Conservation (phyloP, 2,797 vertebrate species). For the Lepus townsendii region DNA sequence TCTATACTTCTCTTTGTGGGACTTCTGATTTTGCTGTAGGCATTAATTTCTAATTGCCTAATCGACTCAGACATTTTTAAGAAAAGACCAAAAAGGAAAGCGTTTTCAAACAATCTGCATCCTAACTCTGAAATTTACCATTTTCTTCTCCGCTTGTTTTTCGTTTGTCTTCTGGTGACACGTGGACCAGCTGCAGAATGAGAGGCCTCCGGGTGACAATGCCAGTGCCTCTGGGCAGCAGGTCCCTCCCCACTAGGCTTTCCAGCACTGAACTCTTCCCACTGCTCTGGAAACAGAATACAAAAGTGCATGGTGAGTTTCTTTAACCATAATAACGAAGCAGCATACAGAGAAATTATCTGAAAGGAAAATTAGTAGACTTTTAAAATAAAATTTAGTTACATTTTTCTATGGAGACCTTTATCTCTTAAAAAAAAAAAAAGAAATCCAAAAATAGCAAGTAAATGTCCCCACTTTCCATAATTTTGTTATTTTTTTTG, state of each 20-base stretch:
- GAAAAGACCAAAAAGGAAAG: slow-evolving; percentile 11
- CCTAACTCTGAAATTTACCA: slow-evolving; percentile 89
- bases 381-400: slow-evolving; percentile 56
- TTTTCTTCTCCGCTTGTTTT: slow-evolving; percentile 96
- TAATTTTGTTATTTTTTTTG: slow-evolving; percentile 34
- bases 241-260: slow-evolving; percentile 97
- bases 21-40: slow-evolving; percentile 29
- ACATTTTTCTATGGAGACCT: slow-evolving; percentile 18
- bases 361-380: slow-evolving; percentile 30
- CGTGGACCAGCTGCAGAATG: slow-evolving; percentile 97
- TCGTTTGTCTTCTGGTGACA: slow-evolving; percentile 94
- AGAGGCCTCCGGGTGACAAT: slow-evolving; percentile 97
- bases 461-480: background rate
- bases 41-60: slow-evolving; percentile 47
- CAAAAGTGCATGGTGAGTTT: slow-evolving; percentile 69
- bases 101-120: slow-evolving; percentile 43
- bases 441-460: slow-evolving; percentile 21
- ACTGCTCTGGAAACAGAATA: slow-evolving; percentile 94
- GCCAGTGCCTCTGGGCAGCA: slow-evolving; percentile 97
- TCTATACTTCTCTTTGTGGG: slow-evolving; percentile 22
- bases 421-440: slow-evolving; percentile 28
- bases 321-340: slow-evolving; percentile 61
- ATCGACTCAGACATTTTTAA: slow-evolving; percentile 43
- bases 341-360: slow-evolving; percentile 16
- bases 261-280: slow-evolving; percentile 99